Evolutionary conservation across 2,113 vertebrate genomes (phyloP), one percentile per base, ranked within the genome.

Genomic region (Eulacestoma nigropectus): DNA sequence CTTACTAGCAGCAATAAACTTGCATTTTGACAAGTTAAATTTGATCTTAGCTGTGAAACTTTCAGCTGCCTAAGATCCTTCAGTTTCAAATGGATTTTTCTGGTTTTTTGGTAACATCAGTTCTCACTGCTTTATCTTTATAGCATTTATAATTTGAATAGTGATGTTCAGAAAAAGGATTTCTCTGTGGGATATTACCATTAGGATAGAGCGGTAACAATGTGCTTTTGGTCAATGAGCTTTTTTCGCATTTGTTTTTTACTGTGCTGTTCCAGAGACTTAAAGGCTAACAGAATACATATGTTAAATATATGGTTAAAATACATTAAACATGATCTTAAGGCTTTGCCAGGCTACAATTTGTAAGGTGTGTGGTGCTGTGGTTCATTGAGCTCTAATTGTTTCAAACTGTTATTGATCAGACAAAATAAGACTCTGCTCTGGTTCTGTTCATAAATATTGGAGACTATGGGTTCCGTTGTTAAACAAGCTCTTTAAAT

Each of bases 391-490:
- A 92, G 78, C 39, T 85, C 93, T 94, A 89, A 94, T 63, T 90
- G 64, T 63, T 85, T 90, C 72, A 82, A 92, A 70, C 27, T n/a
- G 64, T 22, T 88, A 97, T 96, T 95, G 92, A 97, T 96, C 39
- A 89, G 89, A 62, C 21, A 77, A 89, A 95, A 88, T 87, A 65
- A 96, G 29, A 85, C 44, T 94, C 16, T 73, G 42, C 42, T 74
- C 77, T 91, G 44, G 13, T 85, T 95, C 25, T 76, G 49, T 95
- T 95, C 96, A 96, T 95, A 94, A 95, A 70, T 96, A 82, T 79
- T 88, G 68, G 57, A 92, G 60, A 89, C 35, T 89, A 5, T 63
- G 44, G n/a, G 74, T 94, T 94, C 63, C 50, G 42, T 50, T 95
- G 76, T 90, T 80, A 82, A 89, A 79, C 86, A 90, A 91, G 64